These are phyloP conservation scores for Liopterus haemorrhoidalis DNA, from an alignment of 2,888 invertebrate genomes.

Conservation along the genomic window DNA sequence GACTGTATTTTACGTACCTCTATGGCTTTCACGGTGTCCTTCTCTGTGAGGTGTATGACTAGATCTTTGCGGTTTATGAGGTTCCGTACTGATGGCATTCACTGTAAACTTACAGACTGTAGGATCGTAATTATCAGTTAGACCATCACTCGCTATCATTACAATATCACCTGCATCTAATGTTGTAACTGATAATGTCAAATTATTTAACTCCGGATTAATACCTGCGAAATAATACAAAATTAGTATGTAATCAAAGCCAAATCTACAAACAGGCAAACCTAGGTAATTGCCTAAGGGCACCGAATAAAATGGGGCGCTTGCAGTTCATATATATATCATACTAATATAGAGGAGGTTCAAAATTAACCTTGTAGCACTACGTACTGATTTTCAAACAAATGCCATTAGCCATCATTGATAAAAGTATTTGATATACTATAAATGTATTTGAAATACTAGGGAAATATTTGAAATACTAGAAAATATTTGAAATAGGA, in stretches of 20 bases:
- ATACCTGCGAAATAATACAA: slow-evolving; percentile 33
- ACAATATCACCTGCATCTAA: slow-evolving; percentile 76
- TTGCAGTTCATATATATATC: too few species aligned
- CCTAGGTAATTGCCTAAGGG: neutral
- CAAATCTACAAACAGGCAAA: neutral
- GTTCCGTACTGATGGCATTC: slow-evolving; percentile 40
- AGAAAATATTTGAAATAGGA: too few species aligned
- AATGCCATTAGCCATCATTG: too few species aligned
- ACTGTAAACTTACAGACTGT: slow-evolving; percentile 83
- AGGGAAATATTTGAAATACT: too few species aligned
- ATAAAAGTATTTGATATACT: too few species aligned
- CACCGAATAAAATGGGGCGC: too few species aligned
- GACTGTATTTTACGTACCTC: too few species aligned
- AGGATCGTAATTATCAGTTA: slow-evolving; percentile 87
- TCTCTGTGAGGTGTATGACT: slow-evolving; percentile 39
- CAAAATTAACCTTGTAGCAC: too few species aligned
- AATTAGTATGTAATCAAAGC: neutral
- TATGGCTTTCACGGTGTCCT: slow-evolving; percentile 25
- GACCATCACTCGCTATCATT: slow-evolving; percentile 82
- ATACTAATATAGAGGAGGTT: too few species aligned
- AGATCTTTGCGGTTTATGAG: slow-evolving; percentile 45
- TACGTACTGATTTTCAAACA: too few species aligned
- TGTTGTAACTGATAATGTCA: slow-evolving; percentile 77
- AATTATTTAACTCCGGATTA: slow-evolving; percentile 79
- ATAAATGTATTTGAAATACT: too few species aligned